Evolutionary conservation across 1,140 invertebrate species (phyloP), one percentile per base, ranked within the genome.

Genomic region (Anastrepha obliqua): DNA sequence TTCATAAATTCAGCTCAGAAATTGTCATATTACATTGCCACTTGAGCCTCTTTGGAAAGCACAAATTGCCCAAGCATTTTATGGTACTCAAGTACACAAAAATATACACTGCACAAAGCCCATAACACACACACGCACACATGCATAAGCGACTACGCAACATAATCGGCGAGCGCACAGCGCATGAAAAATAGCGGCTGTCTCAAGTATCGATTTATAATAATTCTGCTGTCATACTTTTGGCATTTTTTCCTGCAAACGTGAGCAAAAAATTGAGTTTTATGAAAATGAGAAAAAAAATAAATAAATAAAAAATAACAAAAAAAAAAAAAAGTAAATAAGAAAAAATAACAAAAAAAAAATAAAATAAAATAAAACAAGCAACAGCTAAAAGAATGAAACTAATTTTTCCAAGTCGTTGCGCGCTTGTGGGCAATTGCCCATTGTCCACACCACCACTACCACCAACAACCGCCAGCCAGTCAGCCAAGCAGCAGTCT

Each of bases 191-290:
- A 86, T 47, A 86, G 39, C 51, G 58, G 8, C n/a, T 44, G 29
- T 62, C 59, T 51, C 74, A 62, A 65, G 88, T 91, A 91, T 91
- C 91, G 91, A 91, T 91, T 91, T 90, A 90, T 91, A 91, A 91
- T 91, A 91, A 91, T 91, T 91, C 91, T 92, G 91, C 91, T 92
- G 91, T 91, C 91, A 92, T 91, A 91, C 88, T 91, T 91, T 81
- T 81, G 74, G 44, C 47, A 81, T 81, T 81, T 81, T 91, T 20
- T 55, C 44, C 74, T 47, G 91, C 91, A 91, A 90, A 91, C 91
- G 91, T 91, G 91, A 91, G 90, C 91, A 90, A 89, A 91, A 90
- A 91, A 91, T 91, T 91, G 91, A 91, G 91, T 91, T 91, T 86
- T 15, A 86, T 47, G 9, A 39, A 29, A 20, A 8, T 15, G 20